Percentiles rank a stretch among this genome's conserved stretches.
These are phyloP conservation scores for Pongo abelii DNA, from an alignment of 2,113 vertebrate species.

Conservation along the genomic window DNA sequence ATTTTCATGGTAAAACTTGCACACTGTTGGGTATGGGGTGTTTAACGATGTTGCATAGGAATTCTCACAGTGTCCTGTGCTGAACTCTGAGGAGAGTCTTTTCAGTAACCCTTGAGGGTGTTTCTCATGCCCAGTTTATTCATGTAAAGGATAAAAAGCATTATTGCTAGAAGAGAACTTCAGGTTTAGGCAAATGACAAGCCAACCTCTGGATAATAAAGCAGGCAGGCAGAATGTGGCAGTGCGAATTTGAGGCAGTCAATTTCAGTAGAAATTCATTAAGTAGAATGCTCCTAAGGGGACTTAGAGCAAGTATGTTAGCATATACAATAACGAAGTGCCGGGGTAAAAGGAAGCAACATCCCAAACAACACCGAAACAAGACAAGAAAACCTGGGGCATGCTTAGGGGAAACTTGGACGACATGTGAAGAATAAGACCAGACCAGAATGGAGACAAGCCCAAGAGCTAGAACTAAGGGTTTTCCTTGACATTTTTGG, in stretches of 20 bases:
- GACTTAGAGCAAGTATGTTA: neutral
- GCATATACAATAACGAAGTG: neutral
- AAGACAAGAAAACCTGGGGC: neutral
- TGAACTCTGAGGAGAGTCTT: neutral
- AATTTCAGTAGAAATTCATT: neutral
- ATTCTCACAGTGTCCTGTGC: neutral
- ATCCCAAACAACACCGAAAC: neutral
- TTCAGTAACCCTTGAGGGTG: neutral
- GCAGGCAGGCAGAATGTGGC: neutral
- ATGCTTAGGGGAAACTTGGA: neutral
- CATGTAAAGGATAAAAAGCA: neutral
- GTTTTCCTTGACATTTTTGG: neutral
- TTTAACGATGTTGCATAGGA: too few species aligned
- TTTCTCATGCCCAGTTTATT: neutral
- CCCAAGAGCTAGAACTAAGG: neutral
- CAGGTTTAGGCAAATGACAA: neutral
- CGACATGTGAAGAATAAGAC: neutral
- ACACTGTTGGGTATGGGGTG: accelerated
- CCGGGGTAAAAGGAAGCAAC: neutral
- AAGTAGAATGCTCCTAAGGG: neutral
- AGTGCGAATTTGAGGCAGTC: neutral
- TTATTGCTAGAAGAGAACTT: neutral
- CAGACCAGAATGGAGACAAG: neutral
- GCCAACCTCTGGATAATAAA: neutral
- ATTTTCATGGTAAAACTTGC: neutral